Base-by-base conservation (phyloP, 2,888 invertebrate species). In the Matsumyia berberina region DNA sequence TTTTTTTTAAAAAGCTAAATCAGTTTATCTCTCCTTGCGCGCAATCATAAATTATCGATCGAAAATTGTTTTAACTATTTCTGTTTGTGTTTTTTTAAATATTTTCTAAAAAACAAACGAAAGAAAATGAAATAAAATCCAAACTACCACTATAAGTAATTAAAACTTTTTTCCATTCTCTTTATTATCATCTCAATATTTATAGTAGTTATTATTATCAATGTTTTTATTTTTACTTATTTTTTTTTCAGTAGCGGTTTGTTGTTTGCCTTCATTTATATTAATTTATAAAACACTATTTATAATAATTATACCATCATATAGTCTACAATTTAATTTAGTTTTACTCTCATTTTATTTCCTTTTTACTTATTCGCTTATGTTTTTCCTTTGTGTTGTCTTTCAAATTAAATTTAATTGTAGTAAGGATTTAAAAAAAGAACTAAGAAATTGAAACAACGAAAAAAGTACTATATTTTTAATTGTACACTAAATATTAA, bases 271-370 rank as follows among this genome's bases (percentile, higher is more conserved):
- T 70, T 70, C 62, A 70, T 66, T 80, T 80, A 70, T 80, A 80
- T 80, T 79, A 80, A 85, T 80, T 80, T 85, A 85, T 80, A 85
- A 85, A 85, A 85, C 74, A 80, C 76, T 80, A 85, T 85, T 80
- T 66, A 33, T 70, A 79, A 69, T 74, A 70, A 66, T 37, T 82
- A 66, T 85, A 85, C 80, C 80, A 80, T 85, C 80, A 80, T 74
- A 85, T 79, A 85, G 74, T 85, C 85, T 85, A 80, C 76, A 70
- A 85, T 67, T 85, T 85, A 80, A 85, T 85, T 85, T 85, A 80
- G 80, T 82, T 57, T 64, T 57, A n/a, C 19, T 60, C 70, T 42
- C 31, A 31, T 78, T 19, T 35, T 60, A n/a, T 33, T 53, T 62
- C 37, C 62, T 42, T 37, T 66, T 74, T 51, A 33, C 57, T 67